Evolutionary conservation across 1,140 invertebrate genomes (phyloP).

Genomic region (Drosophila bifasciata): DNA sequence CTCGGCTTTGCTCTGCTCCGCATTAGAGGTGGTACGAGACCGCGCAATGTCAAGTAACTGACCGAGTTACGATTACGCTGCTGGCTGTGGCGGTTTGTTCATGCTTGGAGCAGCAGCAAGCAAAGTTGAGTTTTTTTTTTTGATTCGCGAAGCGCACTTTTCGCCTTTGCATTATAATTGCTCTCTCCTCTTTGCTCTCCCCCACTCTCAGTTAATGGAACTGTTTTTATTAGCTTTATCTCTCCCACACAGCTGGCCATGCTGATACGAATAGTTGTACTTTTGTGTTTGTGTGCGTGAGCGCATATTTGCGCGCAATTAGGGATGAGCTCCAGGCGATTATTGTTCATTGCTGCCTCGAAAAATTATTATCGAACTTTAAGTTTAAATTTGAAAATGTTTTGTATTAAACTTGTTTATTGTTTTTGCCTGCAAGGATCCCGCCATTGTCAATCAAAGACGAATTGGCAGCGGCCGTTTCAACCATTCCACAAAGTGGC

Average conservation of each 20-base stretch:
- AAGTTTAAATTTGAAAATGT: background rate
- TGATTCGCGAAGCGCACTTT: slow-evolving; percentile 20
- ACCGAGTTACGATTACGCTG: slow-evolving; percentile 32
- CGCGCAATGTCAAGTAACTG: slow-evolving; percentile 65
- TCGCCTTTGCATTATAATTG: slow-evolving; percentile 6
- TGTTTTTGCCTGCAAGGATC: slow-evolving; percentile 43
- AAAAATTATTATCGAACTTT: slow-evolving; percentile 3
- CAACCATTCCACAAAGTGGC: slow-evolving; percentile 64
- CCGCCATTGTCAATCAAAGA: slow-evolving; percentile 77
- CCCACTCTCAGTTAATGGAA: slow-evolving; percentile 15
- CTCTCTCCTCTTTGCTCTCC: slow-evolving; percentile 19
- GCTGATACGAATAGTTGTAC: slow-evolving; percentile 32
- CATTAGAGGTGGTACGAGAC: slow-evolving; percentile 31
- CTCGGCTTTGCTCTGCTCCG: slow-evolving; percentile 5
- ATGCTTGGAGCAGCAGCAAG: slow-evolving; percentile 1
- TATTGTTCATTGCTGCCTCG: background rate
- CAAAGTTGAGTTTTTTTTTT: slow-evolving; percentile 17
- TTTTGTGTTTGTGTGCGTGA: slow-evolving; percentile 9
- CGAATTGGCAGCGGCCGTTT: slow-evolving; percentile 81
- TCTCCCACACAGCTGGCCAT: slow-evolving; percentile 46
- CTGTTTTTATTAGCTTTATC: slow-evolving; percentile 48
- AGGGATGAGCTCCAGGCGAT: slow-evolving; percentile 39
- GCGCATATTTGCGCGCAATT: slow-evolving; percentile 1
- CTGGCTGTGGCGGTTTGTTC: slow-evolving; percentile 17
- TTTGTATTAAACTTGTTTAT: background rate